phyloP scores from a whole-genome alignment of 1,140 invertebrate genomes.

The Neelides sp. region DNA sequence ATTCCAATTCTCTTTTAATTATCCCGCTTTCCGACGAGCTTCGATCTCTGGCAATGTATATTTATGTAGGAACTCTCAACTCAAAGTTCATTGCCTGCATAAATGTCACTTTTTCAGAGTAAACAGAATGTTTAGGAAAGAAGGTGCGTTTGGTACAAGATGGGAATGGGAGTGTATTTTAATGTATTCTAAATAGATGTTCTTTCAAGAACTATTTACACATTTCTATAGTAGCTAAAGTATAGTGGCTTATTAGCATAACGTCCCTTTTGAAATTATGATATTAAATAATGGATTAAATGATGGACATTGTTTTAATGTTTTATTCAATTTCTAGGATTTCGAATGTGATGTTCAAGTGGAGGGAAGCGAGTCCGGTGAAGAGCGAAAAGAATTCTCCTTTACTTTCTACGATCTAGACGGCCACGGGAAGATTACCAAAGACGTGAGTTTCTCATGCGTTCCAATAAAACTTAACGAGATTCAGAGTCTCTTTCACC shows the following conservation, averaged over 20 bases:
- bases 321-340: slow-evolving; percentile 45
- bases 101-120: no score
- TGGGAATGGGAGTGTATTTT: no score
- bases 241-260: neutral
- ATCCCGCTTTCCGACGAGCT: no score
- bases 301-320: neutral
- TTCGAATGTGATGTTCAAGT: slow-evolving; percentile 79
- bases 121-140: no score
- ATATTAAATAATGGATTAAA: neutral
- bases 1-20: no score
- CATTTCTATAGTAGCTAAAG: slow-evolving; percentile 1
- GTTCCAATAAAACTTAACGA: neutral
- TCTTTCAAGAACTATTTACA: no score
- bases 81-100: no score
- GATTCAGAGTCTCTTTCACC: neutral
- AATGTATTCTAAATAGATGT: no score
- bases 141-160: no score
- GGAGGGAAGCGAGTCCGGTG: slow-evolving; percentile 46
- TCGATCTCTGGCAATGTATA: no score
- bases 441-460: slow-evolving; percentile 53
- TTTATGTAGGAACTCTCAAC: no score
- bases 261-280: neutral
- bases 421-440: slow-evolving; percentile 78
- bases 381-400: slow-evolving; percentile 71
- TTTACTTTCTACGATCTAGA: slow-evolving; percentile 85